Conservation (phyloP, 2,113 vertebrate genomes). For the Urocolius indicus region DNA sequence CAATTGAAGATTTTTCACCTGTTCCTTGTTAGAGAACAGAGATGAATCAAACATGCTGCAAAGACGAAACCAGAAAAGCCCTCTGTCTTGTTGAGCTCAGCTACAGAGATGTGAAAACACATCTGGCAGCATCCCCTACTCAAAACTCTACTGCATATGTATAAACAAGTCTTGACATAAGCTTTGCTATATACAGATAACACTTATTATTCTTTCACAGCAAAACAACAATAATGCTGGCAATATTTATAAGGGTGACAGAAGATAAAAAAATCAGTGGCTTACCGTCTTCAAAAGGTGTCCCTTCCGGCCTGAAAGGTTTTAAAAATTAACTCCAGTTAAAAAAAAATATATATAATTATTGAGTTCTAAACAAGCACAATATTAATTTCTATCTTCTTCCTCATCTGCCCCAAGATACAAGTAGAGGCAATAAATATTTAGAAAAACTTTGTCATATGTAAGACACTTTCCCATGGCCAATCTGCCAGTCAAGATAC, state of each 20-base stretch:
- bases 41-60: neutral
- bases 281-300: constrained; percentile 99
- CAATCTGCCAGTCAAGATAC: neutral
- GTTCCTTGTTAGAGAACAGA: constrained; percentile 28
- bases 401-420: neutral
- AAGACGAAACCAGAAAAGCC: neutral
- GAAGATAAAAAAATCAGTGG: neutral
- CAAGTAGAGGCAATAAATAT: neutral
- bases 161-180: neutral
- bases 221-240: neutral
- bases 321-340: constrained; percentile 61
- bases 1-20: constrained; percentile 34
- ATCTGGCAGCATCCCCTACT: neutral
- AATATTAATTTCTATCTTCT: fast-evolving
- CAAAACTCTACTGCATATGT: neutral
- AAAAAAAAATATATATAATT: neutral
- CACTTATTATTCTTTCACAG: neutral
- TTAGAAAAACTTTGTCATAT: neutral
- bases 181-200: neutral
- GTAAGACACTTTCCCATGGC: neutral
- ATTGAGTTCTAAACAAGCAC: neutral
- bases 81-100: neutral
- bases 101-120: neutral
- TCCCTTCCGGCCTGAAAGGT: constrained; percentile 92
- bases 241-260: neutral